Conservation (phyloP, 2,797 vertebrate genomes). For the Cynopterus sphinx region DNA sequence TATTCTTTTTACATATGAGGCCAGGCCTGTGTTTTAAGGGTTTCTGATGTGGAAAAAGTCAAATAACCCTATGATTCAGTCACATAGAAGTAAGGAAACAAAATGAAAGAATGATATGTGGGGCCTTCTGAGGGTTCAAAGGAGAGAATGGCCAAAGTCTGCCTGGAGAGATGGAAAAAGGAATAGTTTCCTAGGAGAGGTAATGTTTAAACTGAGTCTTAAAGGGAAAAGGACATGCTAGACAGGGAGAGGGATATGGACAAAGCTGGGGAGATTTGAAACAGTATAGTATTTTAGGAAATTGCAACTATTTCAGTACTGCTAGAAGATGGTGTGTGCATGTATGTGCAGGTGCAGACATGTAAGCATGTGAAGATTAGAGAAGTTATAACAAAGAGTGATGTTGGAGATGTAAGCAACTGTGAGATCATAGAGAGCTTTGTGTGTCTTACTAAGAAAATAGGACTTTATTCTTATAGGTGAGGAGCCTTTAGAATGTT, state of each 20-base stretch:
- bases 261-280: background rate
- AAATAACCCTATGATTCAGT: background rate
- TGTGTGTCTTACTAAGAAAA: background rate
- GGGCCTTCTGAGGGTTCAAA: background rate
- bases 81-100: background rate
- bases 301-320: background rate
- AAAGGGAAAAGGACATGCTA: background rate
- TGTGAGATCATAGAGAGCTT: background rate
- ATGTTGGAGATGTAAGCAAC: background rate
- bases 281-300: background rate
- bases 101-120: background rate
- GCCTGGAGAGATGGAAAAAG: background rate
- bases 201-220: background rate
- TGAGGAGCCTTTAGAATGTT: background rate
- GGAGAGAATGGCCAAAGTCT: background rate
- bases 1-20: background rate
- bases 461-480: background rate
- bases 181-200: background rate
- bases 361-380: background rate
- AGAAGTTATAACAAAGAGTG: background rate
- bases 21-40: background rate
- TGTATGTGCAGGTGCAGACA: background rate
- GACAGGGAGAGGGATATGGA: background rate
- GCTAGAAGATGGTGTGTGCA: background rate
- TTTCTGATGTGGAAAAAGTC: background rate